Percentiles rank a stretch among this genome's conserved stretches.
These are phyloP conservation scores for Naso thynnoides DNA, from an alignment of 2,797 vertebrate species.

Conservation along the genomic window DNA sequence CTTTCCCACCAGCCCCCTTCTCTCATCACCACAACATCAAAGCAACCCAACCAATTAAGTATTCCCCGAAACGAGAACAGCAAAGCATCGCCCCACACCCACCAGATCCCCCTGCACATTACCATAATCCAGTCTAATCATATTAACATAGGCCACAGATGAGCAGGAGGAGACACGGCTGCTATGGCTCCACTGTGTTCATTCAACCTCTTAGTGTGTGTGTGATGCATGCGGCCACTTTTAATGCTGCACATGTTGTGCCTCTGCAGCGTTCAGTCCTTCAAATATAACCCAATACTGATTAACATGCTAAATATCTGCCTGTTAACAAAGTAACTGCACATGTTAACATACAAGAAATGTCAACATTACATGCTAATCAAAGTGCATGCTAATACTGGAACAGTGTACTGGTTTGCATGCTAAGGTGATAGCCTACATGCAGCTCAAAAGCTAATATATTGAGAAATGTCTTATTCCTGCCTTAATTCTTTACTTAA, in stretches of 20 bases:
- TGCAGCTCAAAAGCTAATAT: not conserved
- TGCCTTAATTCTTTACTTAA: too few relatives aligned
- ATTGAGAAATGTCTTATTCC: too few relatives aligned
- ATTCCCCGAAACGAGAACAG: conserved; percentile 80
- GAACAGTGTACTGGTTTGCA: too few relatives aligned
- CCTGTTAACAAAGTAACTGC: not conserved
- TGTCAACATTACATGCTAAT: conserved; percentile 2
- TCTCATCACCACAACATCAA: conserved; percentile 80
- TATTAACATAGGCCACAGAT: conserved; percentile 81
- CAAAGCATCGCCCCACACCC: conserved; percentile 72
- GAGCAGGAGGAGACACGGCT: conserved; percentile 71
- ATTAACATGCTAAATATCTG: not conserved
- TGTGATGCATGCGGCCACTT: conserved; percentile 45
- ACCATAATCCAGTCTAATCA: conserved; percentile 87
- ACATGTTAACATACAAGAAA: not conserved
- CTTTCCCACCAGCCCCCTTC: conserved; percentile 66
- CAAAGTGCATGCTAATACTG: too few relatives aligned
- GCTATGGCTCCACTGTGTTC: conserved; percentile 44
- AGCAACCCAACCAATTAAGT: conserved; percentile 85
- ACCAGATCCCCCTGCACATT: conserved; percentile 76
- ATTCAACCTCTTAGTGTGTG: conserved; percentile 38
- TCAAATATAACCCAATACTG: too few relatives aligned
- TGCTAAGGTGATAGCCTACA: too few relatives aligned
- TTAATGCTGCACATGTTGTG: conserved; percentile 40
- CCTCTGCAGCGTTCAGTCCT: conserved; percentile 2